phyloP scores from a whole-genome alignment of 1,140 invertebrate genomes.

The Diachasmimorpha longicaudata region DNA sequence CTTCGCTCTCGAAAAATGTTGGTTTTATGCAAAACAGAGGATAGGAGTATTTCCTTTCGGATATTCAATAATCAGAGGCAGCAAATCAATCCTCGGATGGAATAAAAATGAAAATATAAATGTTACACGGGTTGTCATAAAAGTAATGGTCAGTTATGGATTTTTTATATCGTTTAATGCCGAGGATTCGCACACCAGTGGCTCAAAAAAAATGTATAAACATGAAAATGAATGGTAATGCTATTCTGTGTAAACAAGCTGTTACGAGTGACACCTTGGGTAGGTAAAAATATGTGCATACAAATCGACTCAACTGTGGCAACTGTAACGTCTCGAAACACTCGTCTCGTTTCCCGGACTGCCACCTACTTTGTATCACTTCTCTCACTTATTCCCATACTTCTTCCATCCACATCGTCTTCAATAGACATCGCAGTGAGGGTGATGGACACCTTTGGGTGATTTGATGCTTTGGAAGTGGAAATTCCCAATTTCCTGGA shows the following conservation, averaged over 20 bases:
- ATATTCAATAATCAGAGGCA: too few relatives aligned
- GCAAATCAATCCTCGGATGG: too few relatives aligned
- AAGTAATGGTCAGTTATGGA: neutral
- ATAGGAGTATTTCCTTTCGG: too few relatives aligned
- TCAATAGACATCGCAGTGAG: neutral
- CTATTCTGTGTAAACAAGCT: constrained; percentile 15
- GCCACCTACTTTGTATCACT: neutral
- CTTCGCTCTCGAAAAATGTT: too few relatives aligned
- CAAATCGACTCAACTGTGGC: constrained; percentile 4
- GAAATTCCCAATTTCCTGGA: neutral
- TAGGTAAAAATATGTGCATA: constrained; percentile 20
- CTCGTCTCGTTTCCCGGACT: neutral
- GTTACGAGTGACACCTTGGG: constrained; percentile 11
- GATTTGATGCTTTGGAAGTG: neutral
- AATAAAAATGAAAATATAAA: too few relatives aligned
- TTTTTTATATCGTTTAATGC: neutral
- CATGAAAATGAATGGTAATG: constrained; percentile 5
- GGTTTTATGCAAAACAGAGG: too few relatives aligned
- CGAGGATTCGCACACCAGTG: neutral
- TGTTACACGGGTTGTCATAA: neutral
- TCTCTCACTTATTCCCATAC: neutral
- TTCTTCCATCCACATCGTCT: neutral
- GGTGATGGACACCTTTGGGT: neutral
- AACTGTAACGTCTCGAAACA: neutral
- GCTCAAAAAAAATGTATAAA: neutral